Evolutionary conservation across 1,140 invertebrate species (phyloP).

Genomic region (Lepidurus arcticus): DNA sequence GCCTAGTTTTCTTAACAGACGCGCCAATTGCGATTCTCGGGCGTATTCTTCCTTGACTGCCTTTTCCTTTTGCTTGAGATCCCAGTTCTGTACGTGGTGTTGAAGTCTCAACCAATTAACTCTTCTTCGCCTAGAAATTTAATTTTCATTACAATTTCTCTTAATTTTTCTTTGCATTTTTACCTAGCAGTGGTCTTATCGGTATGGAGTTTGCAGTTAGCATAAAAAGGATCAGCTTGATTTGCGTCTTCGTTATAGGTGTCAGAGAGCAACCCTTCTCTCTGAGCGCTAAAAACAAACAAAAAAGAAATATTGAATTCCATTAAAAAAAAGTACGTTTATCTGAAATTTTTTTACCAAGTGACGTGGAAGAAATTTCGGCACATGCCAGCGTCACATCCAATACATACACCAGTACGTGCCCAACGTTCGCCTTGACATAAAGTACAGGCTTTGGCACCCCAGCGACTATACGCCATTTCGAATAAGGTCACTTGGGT

Average conservation of each 20-base stretch:
- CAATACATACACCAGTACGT: constrained; percentile 87
- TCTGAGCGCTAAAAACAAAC: constrained; percentile 68
- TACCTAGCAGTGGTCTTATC: constrained; percentile 55
- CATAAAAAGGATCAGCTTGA: constrained; percentile 94
- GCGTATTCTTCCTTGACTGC: background rate
- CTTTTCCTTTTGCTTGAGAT: constrained; percentile 46
- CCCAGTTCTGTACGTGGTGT: constrained; percentile 65
- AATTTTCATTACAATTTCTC: background rate
- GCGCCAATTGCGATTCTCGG: background rate
- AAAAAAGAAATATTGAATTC: constrained; percentile 27
- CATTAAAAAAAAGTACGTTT: constrained; percentile 32
- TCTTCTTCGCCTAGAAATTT: constrained; percentile 52
- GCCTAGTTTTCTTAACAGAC: background rate
- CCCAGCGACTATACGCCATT: constrained; percentile 93
- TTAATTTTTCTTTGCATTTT: constrained; percentile 23
- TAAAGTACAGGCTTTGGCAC: constrained; percentile 75
- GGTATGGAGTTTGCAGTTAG: constrained; percentile 88
- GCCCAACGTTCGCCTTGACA: constrained; percentile 81
- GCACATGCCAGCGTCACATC: constrained; percentile 97
- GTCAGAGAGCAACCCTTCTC: constrained; percentile 84
- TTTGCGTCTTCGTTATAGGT: constrained; percentile 87
- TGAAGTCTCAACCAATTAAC: constrained; percentile 84
- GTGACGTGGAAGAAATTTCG: constrained; percentile 96
- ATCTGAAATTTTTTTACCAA: constrained; percentile 56
- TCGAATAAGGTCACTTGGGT: constrained; percentile 84